A percentile compares a stretch with the other conserved stretches of the same genome.
Evolutionary conservation across 2,888 invertebrate genomes (phyloP).

Genomic region (Clivina fossor): DNA sequence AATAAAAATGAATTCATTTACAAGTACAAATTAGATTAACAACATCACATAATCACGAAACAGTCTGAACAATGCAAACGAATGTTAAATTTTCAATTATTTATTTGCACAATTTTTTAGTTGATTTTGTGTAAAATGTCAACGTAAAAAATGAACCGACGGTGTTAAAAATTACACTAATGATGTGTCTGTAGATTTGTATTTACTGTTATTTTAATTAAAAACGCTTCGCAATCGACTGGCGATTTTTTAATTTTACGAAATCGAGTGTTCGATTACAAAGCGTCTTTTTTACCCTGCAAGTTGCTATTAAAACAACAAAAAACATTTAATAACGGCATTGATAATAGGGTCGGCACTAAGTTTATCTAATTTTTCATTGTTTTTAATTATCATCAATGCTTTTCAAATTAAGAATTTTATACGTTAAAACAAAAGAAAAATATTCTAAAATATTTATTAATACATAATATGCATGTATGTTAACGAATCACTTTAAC

Average conservation of each 20-base stretch:
- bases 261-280: slow-evolving; percentile 27
- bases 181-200: slow-evolving; percentile 51
- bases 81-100: background rate
- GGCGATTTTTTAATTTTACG: slow-evolving; percentile 19
- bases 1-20: too few species aligned
- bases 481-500: too few species aligned
- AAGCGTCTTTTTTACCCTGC: slow-evolving; percentile 47
- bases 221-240: slow-evolving; percentile 24
- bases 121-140: slow-evolving; percentile 11
- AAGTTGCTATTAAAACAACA: slow-evolving; percentile 42
- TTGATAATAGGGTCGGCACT: slow-evolving; percentile 21
- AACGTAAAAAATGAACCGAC: slow-evolving; percentile 11
- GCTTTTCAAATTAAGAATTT: too few species aligned
- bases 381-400: slow-evolving; percentile 21
- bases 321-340: slow-evolving; percentile 14
- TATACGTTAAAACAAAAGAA: too few species aligned
- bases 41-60: background rate
- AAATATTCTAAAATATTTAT: too few species aligned
- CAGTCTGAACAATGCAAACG: background rate
- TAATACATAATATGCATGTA: too few species aligned
- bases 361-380: slow-evolving; percentile 13
- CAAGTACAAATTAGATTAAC: background rate
- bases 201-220: slow-evolving; percentile 44
- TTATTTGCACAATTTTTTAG: background rate
- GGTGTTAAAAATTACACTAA: slow-evolving; percentile 44